A percentile compares a stretch with the other conserved stretches of the same genome.
phyloP scores from a whole-genome alignment of 2,888 invertebrate species.

The Drosophila recens region DNA sequence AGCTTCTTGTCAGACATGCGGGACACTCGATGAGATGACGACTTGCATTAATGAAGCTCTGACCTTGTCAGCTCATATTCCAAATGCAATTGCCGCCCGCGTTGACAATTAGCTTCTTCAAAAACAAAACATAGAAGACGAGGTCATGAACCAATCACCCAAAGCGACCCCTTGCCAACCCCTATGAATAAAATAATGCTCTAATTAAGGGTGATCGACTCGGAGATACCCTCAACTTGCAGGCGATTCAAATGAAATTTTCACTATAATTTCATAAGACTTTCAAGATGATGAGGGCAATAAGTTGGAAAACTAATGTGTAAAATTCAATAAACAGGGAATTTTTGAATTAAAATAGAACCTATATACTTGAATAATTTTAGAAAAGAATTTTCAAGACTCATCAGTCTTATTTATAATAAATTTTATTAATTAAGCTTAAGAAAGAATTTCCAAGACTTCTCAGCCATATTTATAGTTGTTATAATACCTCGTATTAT shows the following conservation, averaged over 20 bases:
- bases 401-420: background rate
- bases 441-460: background rate
- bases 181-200: conserved; percentile 6
- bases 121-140: conserved; percentile 30
- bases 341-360: background rate
- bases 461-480: background rate
- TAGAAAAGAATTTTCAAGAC: background rate
- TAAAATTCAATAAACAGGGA: background rate
- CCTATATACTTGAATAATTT: background rate
- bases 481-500: background rate
- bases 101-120: conserved; percentile 46
- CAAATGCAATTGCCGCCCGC: conserved; percentile 57
- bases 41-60: conserved; percentile 47
- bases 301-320: background rate
- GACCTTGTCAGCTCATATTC: conserved; percentile 61
- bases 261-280: background rate
- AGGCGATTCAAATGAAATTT: background rate
- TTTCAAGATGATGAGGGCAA: conserved; percentile 4
- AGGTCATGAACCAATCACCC: conserved; percentile 55
- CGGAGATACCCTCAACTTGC: background rate
- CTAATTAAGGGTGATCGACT: conserved; percentile 13
- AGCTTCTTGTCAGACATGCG: conserved; percentile 14
- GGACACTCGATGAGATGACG: conserved; percentile 8
- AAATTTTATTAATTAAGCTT: too few relatives aligned
- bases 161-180: conserved; percentile 5